These are phyloP conservation scores for Lagopus leucura DNA, from an alignment of 2,113 vertebrate genomes.

Conservation along the genomic window DNA sequence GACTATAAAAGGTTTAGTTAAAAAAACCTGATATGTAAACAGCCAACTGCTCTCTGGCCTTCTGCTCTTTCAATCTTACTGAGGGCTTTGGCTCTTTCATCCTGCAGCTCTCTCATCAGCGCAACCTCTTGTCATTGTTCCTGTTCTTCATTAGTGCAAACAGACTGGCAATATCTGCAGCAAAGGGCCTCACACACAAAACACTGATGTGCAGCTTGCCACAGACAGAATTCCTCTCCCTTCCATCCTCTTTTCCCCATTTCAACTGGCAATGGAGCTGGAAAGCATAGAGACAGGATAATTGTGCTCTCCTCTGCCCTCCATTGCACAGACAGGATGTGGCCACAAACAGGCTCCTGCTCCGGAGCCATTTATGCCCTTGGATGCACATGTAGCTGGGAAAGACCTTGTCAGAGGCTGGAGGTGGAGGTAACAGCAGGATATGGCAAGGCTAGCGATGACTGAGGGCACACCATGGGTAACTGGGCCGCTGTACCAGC, in stretches of 20 bases:
- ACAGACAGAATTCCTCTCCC: not conserved
- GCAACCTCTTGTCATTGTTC: accelerated
- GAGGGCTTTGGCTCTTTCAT: not conserved
- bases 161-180: not conserved
- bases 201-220: not conserved
- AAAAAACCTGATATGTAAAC: not conserved
- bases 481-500: not conserved
- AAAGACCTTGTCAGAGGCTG: not conserved
- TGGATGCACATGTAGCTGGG: not conserved
- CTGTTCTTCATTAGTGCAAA: not conserved
- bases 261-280: not conserved
- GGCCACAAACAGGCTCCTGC: not conserved
- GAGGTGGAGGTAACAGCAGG: not conserved
- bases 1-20: not conserved
- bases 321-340: not conserved
- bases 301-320: accelerated
- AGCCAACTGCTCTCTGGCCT: not conserved
- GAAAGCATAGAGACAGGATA: not conserved
- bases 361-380: not conserved
- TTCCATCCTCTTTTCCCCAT: not conserved
- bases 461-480: not conserved
- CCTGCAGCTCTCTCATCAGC: not conserved
- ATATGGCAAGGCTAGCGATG: not conserved
- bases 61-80: not conserved
- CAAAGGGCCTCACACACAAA: accelerated